Evolutionary conservation across 2,113 vertebrate species (phyloP).

Genomic region (Platichthys flesus): DNA sequence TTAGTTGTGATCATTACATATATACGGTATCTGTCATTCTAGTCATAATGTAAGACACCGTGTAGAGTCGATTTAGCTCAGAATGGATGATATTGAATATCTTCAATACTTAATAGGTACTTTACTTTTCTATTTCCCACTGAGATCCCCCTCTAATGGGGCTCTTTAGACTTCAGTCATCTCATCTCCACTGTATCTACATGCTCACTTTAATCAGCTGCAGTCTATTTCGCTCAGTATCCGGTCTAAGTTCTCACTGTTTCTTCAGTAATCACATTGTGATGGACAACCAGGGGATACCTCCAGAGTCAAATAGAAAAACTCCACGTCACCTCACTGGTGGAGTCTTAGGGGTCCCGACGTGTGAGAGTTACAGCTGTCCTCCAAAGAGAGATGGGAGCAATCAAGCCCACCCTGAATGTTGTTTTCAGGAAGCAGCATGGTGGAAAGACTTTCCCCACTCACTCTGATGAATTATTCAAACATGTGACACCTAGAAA

Average conservation of each 20-base stretch:
- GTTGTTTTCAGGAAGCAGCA: constrained; percentile 4
- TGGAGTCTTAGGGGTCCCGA: background rate
- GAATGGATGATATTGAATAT: constrained; percentile 41
- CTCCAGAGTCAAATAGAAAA: constrained; percentile 12
- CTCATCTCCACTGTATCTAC: constrained; percentile 60
- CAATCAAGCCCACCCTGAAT: constrained; percentile 1
- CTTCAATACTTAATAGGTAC: constrained; percentile 49
- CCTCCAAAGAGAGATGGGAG: constrained; percentile 26
- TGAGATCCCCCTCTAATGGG: constrained; percentile 45
- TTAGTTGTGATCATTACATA: background rate
- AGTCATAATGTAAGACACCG: constrained; percentile 7
- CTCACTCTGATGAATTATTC: background rate
- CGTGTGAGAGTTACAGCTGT: constrained; percentile 16
- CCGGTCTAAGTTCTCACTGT: constrained; percentile 2
- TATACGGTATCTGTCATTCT: background rate
- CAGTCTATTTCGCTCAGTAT: constrained; percentile 22
- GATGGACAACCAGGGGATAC: constrained; percentile 35
- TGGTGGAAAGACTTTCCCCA: background rate
- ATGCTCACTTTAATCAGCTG: constrained; percentile 52
- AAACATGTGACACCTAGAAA: constrained; percentile 1
- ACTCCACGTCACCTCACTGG: constrained; percentile 2
- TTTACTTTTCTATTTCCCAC: constrained; percentile 56
- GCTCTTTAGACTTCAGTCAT: constrained; percentile 54
- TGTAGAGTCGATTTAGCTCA: constrained; percentile 23
- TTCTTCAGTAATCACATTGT: constrained; percentile 28